Conservation (phyloP, 2,888 invertebrate genomes). For the Nomada flava region DNA sequence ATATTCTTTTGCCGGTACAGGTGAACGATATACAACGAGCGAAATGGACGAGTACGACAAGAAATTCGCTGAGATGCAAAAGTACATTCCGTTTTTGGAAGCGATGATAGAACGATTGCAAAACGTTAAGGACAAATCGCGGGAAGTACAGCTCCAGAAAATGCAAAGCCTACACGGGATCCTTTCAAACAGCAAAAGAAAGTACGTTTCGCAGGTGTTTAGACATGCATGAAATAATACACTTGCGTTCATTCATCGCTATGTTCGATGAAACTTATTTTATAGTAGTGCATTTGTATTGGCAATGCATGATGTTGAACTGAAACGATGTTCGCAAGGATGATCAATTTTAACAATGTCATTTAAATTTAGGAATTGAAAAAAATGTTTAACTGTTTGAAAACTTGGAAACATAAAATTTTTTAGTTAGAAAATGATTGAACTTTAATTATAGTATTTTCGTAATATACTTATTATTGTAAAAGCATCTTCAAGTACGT, state of each 20-base stretch:
- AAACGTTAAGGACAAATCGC: conserved; percentile 85
- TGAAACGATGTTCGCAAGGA: too few relatives aligned
- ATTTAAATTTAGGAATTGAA: too few relatives aligned
- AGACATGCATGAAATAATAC: background rate
- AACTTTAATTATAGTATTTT: background rate
- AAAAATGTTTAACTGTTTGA: too few relatives aligned
- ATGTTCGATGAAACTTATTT: background rate
- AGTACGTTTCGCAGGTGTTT: conserved; percentile 83
- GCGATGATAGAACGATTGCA: conserved; percentile 89
- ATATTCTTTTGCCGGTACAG: conserved; percentile 57
- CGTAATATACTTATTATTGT: too few relatives aligned
- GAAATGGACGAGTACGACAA: conserved; percentile 85
- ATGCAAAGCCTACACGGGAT: conserved; percentile 88
- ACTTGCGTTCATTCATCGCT: background rate
- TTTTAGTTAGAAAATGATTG: too few relatives aligned
- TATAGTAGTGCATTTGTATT: background rate
- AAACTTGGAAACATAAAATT: too few relatives aligned
- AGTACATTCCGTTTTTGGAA: conserved; percentile 90
- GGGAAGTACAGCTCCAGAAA: conserved; percentile 87
- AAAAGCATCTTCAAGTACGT: background rate
- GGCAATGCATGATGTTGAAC: too few relatives aligned
- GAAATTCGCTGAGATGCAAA: conserved; percentile 88
- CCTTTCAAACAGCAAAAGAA: conserved; percentile 87
- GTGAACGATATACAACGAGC: conserved; percentile 55
- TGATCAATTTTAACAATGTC: too few relatives aligned